phyloP scores from a whole-genome alignment of 2,797 vertebrate genomes.

The Pitangus sulphuratus region DNA sequence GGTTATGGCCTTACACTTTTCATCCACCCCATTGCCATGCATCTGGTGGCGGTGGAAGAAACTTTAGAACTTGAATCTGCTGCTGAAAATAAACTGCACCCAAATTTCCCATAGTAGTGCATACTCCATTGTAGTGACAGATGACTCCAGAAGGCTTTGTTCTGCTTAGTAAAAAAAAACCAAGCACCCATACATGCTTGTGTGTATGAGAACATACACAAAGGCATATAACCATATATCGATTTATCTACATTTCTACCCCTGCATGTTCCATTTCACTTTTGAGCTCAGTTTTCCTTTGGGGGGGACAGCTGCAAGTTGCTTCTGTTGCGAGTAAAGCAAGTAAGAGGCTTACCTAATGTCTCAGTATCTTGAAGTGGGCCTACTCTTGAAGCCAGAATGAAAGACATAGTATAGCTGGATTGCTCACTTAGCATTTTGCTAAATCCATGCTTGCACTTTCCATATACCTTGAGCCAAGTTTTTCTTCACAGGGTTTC shows the following conservation, averaged over 20 bases:
- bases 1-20: constrained; percentile 71
- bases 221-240: rapidly evolving
- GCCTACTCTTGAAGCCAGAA: constrained; percentile 84
- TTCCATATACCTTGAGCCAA: constrained; percentile 81
- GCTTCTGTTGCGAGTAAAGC: not conserved
- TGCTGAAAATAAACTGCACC: constrained; percentile 12
- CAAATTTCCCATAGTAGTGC: not conserved
- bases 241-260: not conserved
- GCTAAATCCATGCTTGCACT: constrained; percentile 76
- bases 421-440: constrained; percentile 79
- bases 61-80: constrained; percentile 14
- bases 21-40: constrained; percentile 37
- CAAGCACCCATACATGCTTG: not conserved
- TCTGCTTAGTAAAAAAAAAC: not conserved
- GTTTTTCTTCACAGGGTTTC: constrained; percentile 83
- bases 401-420: constrained; percentile 82
- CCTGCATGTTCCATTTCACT: not conserved
- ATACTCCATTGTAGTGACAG: not conserved
- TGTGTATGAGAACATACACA: not conserved
- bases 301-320: not conserved
- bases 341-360: constrained; percentile 70
- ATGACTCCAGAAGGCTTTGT: not conserved
- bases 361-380: constrained; percentile 84
- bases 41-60: constrained; percentile 8
- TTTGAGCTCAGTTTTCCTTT: not conserved